A percentile compares a stretch with the other conserved stretches of the same genome.
Conservation (phyloP, 2,797 vertebrate genomes). For the Geotrypetes seraphini region DNA sequence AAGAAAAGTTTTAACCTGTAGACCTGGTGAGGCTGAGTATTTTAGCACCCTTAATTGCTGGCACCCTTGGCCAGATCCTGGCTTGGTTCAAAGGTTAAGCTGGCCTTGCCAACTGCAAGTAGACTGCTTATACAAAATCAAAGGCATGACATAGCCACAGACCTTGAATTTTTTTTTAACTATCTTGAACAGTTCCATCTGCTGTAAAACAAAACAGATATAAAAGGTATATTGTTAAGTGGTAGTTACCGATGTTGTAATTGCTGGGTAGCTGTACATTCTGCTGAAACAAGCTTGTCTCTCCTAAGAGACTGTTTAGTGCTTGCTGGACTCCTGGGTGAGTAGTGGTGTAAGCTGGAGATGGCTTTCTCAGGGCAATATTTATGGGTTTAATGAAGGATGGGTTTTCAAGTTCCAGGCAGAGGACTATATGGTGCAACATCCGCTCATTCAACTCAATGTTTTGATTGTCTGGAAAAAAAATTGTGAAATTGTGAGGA, state of each 20-base stretch:
- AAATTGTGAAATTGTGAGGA: neutral
- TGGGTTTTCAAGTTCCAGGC: conserved; percentile 64
- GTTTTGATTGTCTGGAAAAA: conserved; percentile 33
- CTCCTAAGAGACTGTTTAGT: conserved; percentile 42
- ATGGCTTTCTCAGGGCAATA: conserved; percentile 1
- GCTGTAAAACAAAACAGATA: neutral
- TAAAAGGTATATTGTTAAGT: neutral
- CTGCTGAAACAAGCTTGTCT: conserved; percentile 26
- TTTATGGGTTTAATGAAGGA: conserved; percentile 17
- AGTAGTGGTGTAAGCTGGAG: neutral
- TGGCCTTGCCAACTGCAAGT: no score
- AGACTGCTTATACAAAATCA: no score
- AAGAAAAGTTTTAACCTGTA: no score
- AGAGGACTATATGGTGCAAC: conserved; percentile 57
- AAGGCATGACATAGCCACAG: no score
- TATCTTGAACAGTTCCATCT: no score
- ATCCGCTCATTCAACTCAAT: conserved; percentile 27
- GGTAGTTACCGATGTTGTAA: conserved; percentile 55
- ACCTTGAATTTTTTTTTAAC: neutral
- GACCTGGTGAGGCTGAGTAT: no score
- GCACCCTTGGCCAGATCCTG: no score
- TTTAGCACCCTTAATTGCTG: no score
- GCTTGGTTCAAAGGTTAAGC: no score
- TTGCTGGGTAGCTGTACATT: conserved; percentile 42
- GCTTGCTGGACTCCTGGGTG: conserved; percentile 19